Evolutionary conservation across 2,113 vertebrate species (phyloP).

Genomic region (Scartelaos histophorus): DNA sequence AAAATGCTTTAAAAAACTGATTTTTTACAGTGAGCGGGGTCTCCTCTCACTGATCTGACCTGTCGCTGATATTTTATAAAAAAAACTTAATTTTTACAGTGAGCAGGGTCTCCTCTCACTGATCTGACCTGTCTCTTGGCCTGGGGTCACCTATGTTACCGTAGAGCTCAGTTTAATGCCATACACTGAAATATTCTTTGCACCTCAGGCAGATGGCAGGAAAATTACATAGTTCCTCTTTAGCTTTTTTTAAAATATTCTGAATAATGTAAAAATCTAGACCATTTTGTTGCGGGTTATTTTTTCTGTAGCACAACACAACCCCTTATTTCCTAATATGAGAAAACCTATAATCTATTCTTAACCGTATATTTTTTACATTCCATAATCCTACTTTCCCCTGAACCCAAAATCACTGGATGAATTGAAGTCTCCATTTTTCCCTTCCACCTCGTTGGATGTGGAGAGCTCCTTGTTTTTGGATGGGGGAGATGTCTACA

Average conservation of each 20-base stretch:
- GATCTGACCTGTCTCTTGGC: no score
- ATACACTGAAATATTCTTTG: not conserved
- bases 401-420: conserved; percentile 34
- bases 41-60: no score
- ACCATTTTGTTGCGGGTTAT: no score
- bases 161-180: not conserved
- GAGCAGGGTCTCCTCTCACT: no score
- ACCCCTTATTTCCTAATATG: not conserved
- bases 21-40: no score
- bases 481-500: conserved; percentile 31
- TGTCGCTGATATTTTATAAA: no score
- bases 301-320: not conserved
- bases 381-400: conserved; percentile 17
- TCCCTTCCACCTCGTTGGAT: conserved; percentile 29
- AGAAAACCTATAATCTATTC: not conserved
- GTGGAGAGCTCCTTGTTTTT: not conserved
- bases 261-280: not conserved
- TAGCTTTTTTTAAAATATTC: no score
- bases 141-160: not conserved
- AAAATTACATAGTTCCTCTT: no score
- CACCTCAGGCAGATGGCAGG: no score
- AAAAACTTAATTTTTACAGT: no score
- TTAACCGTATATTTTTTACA: not conserved
- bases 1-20: no score
- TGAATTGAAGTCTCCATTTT: conserved; percentile 43